These are phyloP conservation scores for Gibbula magus DNA, from an alignment of 2,888 invertebrate genomes.

Conservation along the genomic window DNA sequence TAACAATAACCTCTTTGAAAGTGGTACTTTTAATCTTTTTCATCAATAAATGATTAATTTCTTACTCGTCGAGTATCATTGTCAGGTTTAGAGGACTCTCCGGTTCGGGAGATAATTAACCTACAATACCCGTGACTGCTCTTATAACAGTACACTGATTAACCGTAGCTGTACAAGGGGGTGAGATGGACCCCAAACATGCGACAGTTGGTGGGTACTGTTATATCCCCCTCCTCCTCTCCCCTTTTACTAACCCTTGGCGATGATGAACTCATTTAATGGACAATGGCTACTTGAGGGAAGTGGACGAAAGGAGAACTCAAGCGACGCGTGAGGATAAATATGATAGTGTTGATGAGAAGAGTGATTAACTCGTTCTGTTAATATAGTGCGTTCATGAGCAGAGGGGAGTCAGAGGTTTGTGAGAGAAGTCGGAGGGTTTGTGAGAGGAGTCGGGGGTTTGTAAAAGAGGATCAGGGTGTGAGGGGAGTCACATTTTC, in stretches of 20 bases:
- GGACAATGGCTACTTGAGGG: background rate
- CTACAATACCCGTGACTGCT: too few species aligned
- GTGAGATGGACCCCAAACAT: too few species aligned
- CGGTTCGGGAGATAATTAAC: too few species aligned
- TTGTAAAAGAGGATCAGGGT: too few species aligned
- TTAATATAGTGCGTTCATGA: background rate
- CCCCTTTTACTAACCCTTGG: background rate
- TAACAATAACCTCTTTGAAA: too few species aligned
- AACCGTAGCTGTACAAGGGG: too few species aligned
- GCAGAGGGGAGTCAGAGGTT: background rate
- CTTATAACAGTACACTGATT: too few species aligned
- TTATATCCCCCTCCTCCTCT: background rate
- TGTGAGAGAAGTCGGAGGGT: background rate
- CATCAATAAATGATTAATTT: too few species aligned
- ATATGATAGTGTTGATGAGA: slow-evolving; percentile 5
- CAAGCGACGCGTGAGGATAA: background rate
- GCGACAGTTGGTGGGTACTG: slow-evolving; percentile 1
- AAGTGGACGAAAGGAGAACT: background rate
- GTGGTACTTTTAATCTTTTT: too few species aligned
- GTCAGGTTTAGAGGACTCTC: too few species aligned
- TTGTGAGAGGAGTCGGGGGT: background rate
- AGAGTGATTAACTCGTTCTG: background rate
- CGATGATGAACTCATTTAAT: background rate
- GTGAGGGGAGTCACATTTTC: too few species aligned
- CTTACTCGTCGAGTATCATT: too few species aligned